Evolutionary conservation across 1,140 invertebrate genomes (phyloP), one percentile per base, ranked within the genome.

Genomic region (Mesaphorura yosii): DNA sequence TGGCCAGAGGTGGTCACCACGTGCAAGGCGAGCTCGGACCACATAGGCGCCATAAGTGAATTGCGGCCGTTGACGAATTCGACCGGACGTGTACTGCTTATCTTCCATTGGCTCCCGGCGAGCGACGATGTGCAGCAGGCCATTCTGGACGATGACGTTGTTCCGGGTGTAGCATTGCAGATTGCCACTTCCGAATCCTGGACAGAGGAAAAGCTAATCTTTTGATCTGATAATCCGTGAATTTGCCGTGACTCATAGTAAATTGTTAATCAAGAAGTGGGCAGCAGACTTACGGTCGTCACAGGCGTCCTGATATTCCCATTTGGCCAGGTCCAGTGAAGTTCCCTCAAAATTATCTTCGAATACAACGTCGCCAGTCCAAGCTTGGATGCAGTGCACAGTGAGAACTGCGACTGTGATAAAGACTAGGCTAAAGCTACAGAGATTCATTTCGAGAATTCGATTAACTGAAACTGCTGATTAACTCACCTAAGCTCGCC

Each of bases 301-400:
- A 28, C 56, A 62, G 5, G 48, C 56, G 40, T 55, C 53, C 39
- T 62, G 51, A 29, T 62, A 58, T 23, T 55, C 50, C 60, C 60
- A 62, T 42, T 62, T 62, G 17, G 26, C 50, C 12, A 56, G 20
- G 49, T 62, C 53, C 17, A 62, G 29, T 19, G 53, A 52, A 26
- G 27, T 53, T 19, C 60, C 60, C 19, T 58, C 45, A 34, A 62
- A 62, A 46, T 62, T 54, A 34, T 62, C 60, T 48, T 62, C 53
- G 42, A 62, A 62, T n/a, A 62, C 60, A 22, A 62, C 45, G 17
- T 44, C 31, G 25, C 60, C 60, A 26, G 37, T 22, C 60, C 60
- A 62, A 10, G 5, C 25, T 6, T 17, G 10, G 23, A 7, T 17
- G n/a, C n/a, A n/a, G 7, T 7, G 4, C 7, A 10, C 12, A 26